Evolutionary conservation across 2,797 vertebrate species (phyloP).

Genomic region (Phataginus tetradactyla): DNA sequence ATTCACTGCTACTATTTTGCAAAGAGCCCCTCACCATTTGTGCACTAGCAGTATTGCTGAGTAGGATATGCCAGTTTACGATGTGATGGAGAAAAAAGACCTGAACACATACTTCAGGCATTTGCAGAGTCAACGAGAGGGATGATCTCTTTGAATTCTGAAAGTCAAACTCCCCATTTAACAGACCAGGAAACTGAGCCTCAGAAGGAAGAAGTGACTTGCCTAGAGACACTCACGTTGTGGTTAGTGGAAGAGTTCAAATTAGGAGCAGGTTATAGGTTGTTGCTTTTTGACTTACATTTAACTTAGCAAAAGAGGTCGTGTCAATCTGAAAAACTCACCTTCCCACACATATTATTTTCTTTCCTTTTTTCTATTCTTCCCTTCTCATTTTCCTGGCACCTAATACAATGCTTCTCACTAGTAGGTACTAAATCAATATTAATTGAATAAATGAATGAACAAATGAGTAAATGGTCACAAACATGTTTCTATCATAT

Average conservation of each 20-base stretch:
- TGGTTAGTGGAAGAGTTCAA: background rate
- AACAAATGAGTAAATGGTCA: background rate
- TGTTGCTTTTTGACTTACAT: background rate
- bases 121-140: background rate
- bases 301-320: background rate
- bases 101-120: background rate
- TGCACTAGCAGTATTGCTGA: background rate
- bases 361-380: background rate
- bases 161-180: background rate
- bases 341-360: background rate
- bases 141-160: background rate
- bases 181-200: background rate
- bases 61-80: background rate
- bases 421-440: background rate
- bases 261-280: background rate
- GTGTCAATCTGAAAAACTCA: background rate
- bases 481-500: background rate
- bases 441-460: background rate
- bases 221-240: background rate
- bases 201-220: background rate
- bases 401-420: background rate
- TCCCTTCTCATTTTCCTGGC: background rate
- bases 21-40: background rate
- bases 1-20: background rate
- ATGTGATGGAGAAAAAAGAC: background rate